phyloP scores from a whole-genome alignment of 2,888 invertebrate species.

The Harmothoe impar region DNA sequence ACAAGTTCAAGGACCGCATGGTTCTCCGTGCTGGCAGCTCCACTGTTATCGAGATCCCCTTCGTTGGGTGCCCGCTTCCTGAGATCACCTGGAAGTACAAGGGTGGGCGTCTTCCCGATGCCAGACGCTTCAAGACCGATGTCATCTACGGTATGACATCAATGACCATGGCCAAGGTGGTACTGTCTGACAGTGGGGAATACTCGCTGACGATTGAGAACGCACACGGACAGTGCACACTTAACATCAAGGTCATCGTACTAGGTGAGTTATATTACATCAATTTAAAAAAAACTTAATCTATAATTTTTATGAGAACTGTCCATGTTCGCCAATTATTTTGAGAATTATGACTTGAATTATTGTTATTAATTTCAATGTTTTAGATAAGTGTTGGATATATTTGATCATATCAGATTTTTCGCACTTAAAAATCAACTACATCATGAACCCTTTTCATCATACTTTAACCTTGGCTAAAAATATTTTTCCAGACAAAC shows the following conservation, averaged over 20 bases:
- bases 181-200: slow-evolving; percentile 75
- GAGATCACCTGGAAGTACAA: slow-evolving; percentile 73
- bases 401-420: background rate
- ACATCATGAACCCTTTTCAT: too few relatives aligned
- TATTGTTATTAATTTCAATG: background rate
- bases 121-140: slow-evolving; percentile 69
- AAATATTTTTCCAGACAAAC: slow-evolving; percentile 72
- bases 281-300: background rate
- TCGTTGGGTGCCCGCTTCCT: slow-evolving; percentile 72
- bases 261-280: slow-evolving; percentile 86
- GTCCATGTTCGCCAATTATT: background rate
- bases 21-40: slow-evolving; percentile 71
- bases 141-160: slow-evolving; percentile 69
- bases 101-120: slow-evolving; percentile 66
- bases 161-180: slow-evolving; percentile 72
- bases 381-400: background rate
- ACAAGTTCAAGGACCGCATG: slow-evolving; percentile 70
- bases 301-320: background rate
- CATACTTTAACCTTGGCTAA: background rate
- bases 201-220: slow-evolving; percentile 87
- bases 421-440: too few relatives aligned
- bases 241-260: slow-evolving; percentile 80
- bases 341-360: background rate
- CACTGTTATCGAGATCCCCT: slow-evolving; percentile 73
- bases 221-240: slow-evolving; percentile 89